A percentile compares a stretch with the other conserved stretches of the same genome.
phyloP scores from a whole-genome alignment of 2,113 vertebrate species.

The Zosterops lateralis region DNA sequence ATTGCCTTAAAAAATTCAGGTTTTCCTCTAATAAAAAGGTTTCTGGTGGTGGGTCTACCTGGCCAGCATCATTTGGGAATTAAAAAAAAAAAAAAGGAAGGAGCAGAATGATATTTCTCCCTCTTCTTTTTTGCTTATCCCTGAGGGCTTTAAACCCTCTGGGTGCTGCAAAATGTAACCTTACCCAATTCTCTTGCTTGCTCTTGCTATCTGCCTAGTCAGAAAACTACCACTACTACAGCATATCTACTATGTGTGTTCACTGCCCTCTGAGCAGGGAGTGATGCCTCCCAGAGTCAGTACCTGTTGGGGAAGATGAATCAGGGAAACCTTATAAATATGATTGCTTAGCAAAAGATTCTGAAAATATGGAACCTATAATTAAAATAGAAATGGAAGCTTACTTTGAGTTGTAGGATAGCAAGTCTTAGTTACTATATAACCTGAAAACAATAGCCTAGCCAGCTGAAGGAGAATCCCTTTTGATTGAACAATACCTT shows the following conservation, averaged over 20 bases:
- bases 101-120: not conserved
- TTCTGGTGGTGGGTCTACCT: not conserved
- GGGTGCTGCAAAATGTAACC: not conserved
- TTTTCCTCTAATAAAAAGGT: not conserved
- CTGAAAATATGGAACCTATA: no score
- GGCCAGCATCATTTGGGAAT: not conserved
- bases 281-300: not conserved
- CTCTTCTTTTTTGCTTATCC: not conserved
- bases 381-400: no score
- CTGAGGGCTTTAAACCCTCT: not conserved
- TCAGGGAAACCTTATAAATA: no score
- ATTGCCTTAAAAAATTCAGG: not conserved
- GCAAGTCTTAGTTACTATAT: no score
- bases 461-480: no score
- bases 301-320: no score
- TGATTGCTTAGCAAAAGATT: no score
- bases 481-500: no score
- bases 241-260: not conserved
- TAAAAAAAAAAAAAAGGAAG: not conserved
- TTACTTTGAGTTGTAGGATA: no score
- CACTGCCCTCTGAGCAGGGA: not conserved
- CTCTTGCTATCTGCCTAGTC: not conserved
- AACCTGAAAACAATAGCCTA: no score
- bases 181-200: not conserved
- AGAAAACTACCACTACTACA: not conserved